A percentile compares a stretch with the other conserved stretches of the same genome.
Evolutionary conservation across 2,888 invertebrate genomes (phyloP).

Genomic region (Athalia cordata): DNA sequence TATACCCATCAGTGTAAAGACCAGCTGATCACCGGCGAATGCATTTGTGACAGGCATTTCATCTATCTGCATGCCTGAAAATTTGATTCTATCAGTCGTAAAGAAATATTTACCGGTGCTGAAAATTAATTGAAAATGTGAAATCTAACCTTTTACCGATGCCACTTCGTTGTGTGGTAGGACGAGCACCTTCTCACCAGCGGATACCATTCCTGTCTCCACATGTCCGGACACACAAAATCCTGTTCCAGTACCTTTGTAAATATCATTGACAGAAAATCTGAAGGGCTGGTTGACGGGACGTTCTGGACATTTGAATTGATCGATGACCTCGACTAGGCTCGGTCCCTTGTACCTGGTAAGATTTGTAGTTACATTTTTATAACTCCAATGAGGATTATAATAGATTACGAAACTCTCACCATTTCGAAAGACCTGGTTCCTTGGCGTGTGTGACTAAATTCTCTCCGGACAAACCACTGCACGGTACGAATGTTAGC

Average conservation of each 20-base stretch:
- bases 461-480: constrained; percentile 97
- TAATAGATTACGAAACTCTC: constrained; percentile 39
- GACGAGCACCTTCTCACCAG: constrained; percentile 90
- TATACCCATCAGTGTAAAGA: constrained; percentile 86
- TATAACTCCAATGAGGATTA: neutral
- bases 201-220: constrained; percentile 91
- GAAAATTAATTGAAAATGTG: constrained; percentile 51
- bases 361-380: constrained; percentile 4
- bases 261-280: constrained; percentile 95
- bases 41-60: constrained; percentile 82
- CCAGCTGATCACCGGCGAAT: constrained; percentile 96
- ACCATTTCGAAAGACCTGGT: constrained; percentile 80
- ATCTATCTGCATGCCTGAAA: constrained; percentile 80
- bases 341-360: constrained; percentile 88
- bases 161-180: constrained; percentile 90
- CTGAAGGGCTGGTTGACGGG: constrained; percentile 92
- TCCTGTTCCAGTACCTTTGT: constrained; percentile 93
- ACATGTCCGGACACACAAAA: constrained; percentile 93
- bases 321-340: constrained; percentile 90
- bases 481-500: constrained; percentile 94
- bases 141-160: constrained; percentile 85
- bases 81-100: neutral
- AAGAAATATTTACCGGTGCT: neutral
- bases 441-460: constrained; percentile 82
- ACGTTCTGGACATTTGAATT: constrained; percentile 90